Evolutionary conservation across 1,140 invertebrate species (phyloP), one percentile per base, ranked within the genome.

Genomic region (Eupeodes corollae): DNA sequence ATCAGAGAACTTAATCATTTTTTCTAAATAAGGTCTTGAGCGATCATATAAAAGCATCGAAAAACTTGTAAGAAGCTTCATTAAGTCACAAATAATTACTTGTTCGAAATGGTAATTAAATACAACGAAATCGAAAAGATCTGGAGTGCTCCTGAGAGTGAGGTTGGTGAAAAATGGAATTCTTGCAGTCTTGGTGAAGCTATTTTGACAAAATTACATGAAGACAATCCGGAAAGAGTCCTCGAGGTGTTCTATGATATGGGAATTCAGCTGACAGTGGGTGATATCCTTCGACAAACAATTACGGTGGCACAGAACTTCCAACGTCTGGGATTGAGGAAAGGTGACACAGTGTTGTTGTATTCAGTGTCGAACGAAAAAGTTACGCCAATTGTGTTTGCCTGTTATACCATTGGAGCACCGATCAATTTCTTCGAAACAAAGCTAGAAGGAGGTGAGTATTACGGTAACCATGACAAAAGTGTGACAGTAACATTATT

Each of bases 221-320:
- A 26, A 26, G 3, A 26, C 3, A 26, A 26, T 26, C 21, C 3
- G 21, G 37, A 44, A 19, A 43, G 44, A 40, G 18, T 44, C 5
- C 16, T 49, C n/a, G 47, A 49, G 31, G 14, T 44, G 32, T 49
- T 42, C 26, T 42, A 39, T 10, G 47, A 48, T 30, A 38, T 21
- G 3, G 42, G 35, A n/a, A 3, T 21, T 2, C 9, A 1, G 2
- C 12, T 14, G 9, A 48, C 47, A n/a, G 41, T 26, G 13, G 21
- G 18, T 12, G 37, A 45, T 18, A 35, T 49, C 1, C 35, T 41
- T 15, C 30, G 30, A 1, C 33, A 41, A 5, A 31, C 48, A 6
- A 26, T 49, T 18, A 40, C 37, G 26, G 31, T 44, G 0, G 48
- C 48, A 11, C 44, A 30, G 5, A 49, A 49, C 44, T n/a, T 49